Percentiles rank a stretch among this genome's conserved stretches.
These are phyloP conservation scores for Drosophila azteca DNA, from an alignment of 1,140 invertebrate genomes.

Conservation along the genomic window DNA sequence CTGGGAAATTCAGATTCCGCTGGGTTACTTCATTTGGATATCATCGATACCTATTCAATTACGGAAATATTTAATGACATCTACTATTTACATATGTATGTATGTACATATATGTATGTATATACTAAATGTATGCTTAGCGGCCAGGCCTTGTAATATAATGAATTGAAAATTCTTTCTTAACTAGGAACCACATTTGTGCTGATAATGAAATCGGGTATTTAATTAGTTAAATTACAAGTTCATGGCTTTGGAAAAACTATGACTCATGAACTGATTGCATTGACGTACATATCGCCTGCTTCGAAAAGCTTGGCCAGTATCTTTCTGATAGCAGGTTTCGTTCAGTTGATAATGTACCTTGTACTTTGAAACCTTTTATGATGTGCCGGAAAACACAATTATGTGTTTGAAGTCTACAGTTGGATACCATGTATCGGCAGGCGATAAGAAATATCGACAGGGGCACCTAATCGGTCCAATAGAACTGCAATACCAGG, in stretches of 20 bases:
- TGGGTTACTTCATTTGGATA: background rate
- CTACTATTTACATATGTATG: background rate
- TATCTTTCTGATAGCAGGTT: conserved; percentile 25
- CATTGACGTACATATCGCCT: conserved; percentile 12
- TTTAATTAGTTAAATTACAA: conserved; percentile 7
- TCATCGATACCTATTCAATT: background rate
- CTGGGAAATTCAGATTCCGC: conserved; percentile 2
- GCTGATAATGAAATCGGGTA: background rate
- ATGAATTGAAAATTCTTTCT: background rate
- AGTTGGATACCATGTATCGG: background rate
- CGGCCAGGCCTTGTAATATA: conserved; percentile 1
- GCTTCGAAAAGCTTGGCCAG: conserved; percentile 10
- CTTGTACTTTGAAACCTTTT: conserved; percentile 36
- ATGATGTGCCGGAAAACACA: conserved; percentile 3
- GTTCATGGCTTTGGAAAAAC: conserved; percentile 14
- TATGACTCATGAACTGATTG: conserved; percentile 27
- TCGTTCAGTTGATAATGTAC: conserved; percentile 25
- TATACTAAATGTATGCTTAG: background rate
- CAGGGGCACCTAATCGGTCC: too few relatives aligned
- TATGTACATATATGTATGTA: too few relatives aligned
- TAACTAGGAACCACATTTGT: background rate
- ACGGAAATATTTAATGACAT: background rate
- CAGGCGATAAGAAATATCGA: too few relatives aligned
- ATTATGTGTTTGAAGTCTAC: conserved; percentile 17
- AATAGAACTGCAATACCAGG: too few relatives aligned